Base-by-base conservation (phyloP, 2,113 vertebrate genomes). In the Lanius collurio region DNA sequence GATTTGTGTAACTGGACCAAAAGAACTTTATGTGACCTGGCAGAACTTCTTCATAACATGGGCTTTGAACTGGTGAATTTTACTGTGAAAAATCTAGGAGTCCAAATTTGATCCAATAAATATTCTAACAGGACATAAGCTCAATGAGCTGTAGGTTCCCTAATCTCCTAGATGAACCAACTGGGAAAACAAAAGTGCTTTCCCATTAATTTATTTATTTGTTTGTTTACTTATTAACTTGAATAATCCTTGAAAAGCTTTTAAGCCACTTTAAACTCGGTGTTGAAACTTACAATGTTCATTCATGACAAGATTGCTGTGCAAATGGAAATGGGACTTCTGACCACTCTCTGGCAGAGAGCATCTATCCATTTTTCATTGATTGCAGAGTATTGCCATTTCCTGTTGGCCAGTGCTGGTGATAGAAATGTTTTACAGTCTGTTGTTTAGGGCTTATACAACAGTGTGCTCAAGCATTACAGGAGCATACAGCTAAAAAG, bases 41-140 rank as follows among this genome's bases (percentile, higher is more conserved):
- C 15, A 94, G 53, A 53, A 60, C 8, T 94, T 83, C 71, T 78
- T 90, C 73, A 62, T 59, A 76, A 82, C 31, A 37, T 47, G 31
- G 77, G 41, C 69, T 94, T 83, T 87, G 74, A 97, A 78, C 21
- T 33, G 55, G 21, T 71, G 49, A 86, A 62, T 93, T 71, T 96
- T 68, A 93, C 21, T 52, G 24, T 44, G 71, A 79, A 59, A 76
- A 93, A 64, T 62, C 44, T 83, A 82, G 75, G 13, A 11, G 23
- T 83, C 92, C 80, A 90, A 87, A 91, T 59, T 56, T 75, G 55
- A 90, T 87, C 33, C 35, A 93, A 75, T n/a, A 89, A 91, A 87
- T 89, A 90, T 50, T 80, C 68, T 83, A 74, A 91, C 83, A 87
- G 68, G 47, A 56, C 47, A 44, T n/a, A 50, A 70, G 74, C 42